Conservation (phyloP, 2,113 vertebrate genomes). For the Antechinus flavipes region DNA sequence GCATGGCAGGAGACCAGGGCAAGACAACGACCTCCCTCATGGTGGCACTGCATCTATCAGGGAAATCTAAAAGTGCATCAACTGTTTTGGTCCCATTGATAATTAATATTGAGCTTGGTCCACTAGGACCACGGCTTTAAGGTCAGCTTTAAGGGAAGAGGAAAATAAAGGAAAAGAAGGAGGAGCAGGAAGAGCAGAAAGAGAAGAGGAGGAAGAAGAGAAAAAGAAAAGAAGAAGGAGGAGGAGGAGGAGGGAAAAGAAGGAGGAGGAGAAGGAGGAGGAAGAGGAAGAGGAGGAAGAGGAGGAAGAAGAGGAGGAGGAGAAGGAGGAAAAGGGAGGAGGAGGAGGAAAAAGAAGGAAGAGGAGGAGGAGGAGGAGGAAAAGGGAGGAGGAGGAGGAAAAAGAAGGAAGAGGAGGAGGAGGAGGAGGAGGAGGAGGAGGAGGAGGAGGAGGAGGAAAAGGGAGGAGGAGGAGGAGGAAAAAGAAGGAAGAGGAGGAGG, state of each 20-base stretch:
- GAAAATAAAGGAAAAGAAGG: background rate
- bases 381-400: too few species aligned
- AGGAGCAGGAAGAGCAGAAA: too few species aligned
- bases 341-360: background rate
- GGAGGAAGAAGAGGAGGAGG: background rate
- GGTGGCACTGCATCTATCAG: background rate
- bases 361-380: too few species aligned
- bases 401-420: too few species aligned
- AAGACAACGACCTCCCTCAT: background rate
- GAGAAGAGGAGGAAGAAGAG: too few species aligned
- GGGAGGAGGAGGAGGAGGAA: too few species aligned
- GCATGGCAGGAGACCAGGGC: background rate
- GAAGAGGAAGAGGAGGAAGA: background rate
- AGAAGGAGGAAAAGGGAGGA: too few species aligned
- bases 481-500: accelerated
- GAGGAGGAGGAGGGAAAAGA: too few species aligned
- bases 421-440: background rate
- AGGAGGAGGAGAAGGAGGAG: too few species aligned
- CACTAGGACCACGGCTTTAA: background rate
- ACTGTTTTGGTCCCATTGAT: background rate
- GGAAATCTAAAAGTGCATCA: background rate
- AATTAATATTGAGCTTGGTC: background rate
- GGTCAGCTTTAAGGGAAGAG: background rate
- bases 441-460: background rate
- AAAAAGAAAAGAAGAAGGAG: too few species aligned